These are phyloP conservation scores for Apodemia hepburni DNA, from an alignment of 2,888 invertebrate species.

Conservation along the genomic window DNA sequence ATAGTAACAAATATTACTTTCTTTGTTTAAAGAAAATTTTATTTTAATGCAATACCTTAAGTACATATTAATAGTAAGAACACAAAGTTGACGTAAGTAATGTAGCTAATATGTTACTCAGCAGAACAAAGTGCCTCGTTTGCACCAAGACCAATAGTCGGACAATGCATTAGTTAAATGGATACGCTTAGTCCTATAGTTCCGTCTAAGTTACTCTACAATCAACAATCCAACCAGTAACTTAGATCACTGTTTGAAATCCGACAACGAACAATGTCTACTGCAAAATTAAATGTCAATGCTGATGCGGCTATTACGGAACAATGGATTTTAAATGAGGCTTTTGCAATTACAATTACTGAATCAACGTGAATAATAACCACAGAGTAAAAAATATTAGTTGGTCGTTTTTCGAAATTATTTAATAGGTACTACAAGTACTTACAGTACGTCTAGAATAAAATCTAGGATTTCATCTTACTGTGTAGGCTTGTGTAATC, in stretches of 20 bases:
- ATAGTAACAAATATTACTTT: no score
- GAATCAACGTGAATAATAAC: not conserved
- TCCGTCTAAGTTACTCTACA: conserved; percentile 65
- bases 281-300: conserved; percentile 54
- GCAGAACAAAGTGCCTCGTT: conserved; percentile 65
- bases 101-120: conserved; percentile 60
- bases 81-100: conserved; percentile 31
- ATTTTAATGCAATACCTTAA: not conserved
- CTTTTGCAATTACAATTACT: conserved; percentile 6
- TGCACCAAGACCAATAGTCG: conserved; percentile 73
- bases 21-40: not conserved
- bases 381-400: conserved; percentile 4
- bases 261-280: conserved; percentile 57
- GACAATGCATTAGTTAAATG: conserved; percentile 77
- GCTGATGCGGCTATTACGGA: conserved; percentile 32
- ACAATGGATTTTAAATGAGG: conserved; percentile 11
- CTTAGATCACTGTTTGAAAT: conserved; percentile 66
- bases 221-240: conserved; percentile 59
- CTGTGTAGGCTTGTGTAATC: no score
- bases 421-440: no score
- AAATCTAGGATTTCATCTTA: no score
- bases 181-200: conserved; percentile 63
- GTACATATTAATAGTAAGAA: conserved; percentile 9
- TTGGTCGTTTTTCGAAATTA: not conserved
- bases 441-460: no score